Conservation (phyloP, 2,888 invertebrate genomes). For the Drosophila leonis region DNA sequence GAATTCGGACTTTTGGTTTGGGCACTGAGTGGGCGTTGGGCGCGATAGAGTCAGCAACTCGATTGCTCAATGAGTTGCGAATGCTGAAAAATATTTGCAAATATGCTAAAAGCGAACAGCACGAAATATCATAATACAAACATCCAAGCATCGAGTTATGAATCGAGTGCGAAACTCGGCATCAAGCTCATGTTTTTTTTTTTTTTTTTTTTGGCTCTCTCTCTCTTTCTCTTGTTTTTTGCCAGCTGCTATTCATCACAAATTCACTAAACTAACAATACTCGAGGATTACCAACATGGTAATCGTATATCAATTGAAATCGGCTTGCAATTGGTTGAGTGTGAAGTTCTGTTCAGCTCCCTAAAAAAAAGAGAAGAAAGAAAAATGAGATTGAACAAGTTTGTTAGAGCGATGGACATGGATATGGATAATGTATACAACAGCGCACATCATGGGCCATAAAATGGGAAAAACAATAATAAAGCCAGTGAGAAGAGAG, state of each 20-base stretch:
- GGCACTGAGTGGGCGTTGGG: neutral
- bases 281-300: constrained; percentile 14
- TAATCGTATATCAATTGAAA: constrained; percentile 5
- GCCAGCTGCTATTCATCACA: constrained; percentile 21
- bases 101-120: constrained; percentile 46
- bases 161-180: constrained; percentile 31
- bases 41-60: constrained; percentile 32
- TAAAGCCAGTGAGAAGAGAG: neutral
- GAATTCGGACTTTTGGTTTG: constrained; percentile 1
- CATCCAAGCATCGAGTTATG: constrained; percentile 23
- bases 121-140: constrained; percentile 20
- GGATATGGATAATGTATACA: constrained; percentile 6
- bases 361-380: neutral
- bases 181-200: constrained; percentile 13
- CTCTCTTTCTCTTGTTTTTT: neutral
- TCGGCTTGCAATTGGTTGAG: constrained; percentile 1
- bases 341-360: neutral
- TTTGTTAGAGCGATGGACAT: neutral
- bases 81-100: constrained; percentile 62
- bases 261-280: constrained; percentile 1
- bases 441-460: neutral
- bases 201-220: neutral
- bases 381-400: constrained; percentile 2
- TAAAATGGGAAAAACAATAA: constrained; percentile 2
- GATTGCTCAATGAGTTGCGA: constrained; percentile 70